Evolutionary conservation across 64 coral and sea anemone genomes (phyloP).

Genomic region (Dendronephthya gigantea): DNA sequence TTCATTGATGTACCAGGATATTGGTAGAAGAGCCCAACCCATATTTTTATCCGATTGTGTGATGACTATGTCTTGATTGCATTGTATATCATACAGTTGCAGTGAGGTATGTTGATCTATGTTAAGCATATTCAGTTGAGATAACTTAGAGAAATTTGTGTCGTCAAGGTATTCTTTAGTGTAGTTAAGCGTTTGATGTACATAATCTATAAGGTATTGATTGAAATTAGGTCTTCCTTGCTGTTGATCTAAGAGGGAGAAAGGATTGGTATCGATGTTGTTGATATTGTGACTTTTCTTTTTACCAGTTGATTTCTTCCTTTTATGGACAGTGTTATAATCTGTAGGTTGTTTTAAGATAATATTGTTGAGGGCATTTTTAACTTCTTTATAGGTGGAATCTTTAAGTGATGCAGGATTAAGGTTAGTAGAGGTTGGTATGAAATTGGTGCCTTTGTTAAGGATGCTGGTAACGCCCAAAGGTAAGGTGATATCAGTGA

Average conservation of each 20-base stretch:
- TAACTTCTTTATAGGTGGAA: neutral
- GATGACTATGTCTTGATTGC: neutral
- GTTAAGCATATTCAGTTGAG: neutral
- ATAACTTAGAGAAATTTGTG: neutral
- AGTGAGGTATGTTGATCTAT: neutral
- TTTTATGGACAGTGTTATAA: neutral
- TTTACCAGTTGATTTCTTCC: neutral
- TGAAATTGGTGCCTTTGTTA: constrained; percentile 45
- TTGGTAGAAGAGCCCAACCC: neutral
- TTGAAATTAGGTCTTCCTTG: neutral
- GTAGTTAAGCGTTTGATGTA: neutral
- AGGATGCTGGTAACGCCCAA: neutral
- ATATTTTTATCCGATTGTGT: constrained; percentile 1
- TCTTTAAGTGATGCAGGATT: neutral
- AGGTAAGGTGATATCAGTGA: constrained; percentile 5
- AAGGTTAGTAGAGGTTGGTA: neutral
- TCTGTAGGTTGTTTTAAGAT: neutral
- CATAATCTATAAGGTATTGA: neutral
- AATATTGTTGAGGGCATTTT: neutral
- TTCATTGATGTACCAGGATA: neutral
- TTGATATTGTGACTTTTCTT: neutral
- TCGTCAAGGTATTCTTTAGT: neutral
- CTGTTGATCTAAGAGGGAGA: neutral
- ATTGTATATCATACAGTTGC: neutral
- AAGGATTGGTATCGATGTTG: neutral